Evolutionary conservation across 2,888 invertebrate genomes (phyloP).

Genomic region (Syritta pipiens): DNA sequence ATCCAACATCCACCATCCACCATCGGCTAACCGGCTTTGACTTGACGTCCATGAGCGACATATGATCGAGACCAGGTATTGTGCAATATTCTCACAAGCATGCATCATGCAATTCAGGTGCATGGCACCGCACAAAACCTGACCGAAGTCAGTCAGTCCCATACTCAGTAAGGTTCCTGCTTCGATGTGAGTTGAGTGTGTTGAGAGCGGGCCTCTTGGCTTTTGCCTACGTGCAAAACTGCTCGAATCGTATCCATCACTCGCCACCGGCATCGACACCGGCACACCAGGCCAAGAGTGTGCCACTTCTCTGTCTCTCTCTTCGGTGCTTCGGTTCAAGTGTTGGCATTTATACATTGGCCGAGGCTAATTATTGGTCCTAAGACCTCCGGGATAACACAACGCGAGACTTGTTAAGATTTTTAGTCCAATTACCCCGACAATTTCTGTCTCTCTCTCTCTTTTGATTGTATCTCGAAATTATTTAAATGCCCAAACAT

Average conservation of each 20-base stretch:
- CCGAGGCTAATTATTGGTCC: no score
- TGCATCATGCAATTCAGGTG: constrained; percentile 55
- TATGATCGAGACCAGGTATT: constrained; percentile 23
- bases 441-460: no score
- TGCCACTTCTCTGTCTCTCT: constrained; percentile 17
- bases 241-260: constrained; percentile 26
- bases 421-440: no score
- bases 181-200: not conserved
- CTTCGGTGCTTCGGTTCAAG: not conserved
- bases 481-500: constrained; percentile 1
- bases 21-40: no score
- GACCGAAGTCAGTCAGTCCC: constrained; percentile 10
- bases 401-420: no score
- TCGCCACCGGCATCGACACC: not conserved
- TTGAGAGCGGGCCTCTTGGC: not conserved
- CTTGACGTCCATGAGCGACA: constrained; percentile 38
- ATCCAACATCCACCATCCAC: no score
- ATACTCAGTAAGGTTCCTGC: constrained; percentile 39
- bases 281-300: not conserved
- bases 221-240: constrained; percentile 44
- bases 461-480: no score
- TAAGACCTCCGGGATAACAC: not conserved
- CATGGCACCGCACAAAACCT: constrained; percentile 17
- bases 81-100: constrained; percentile 48
- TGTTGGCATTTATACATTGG: constrained; percentile 26